phyloP scores from a whole-genome alignment of 2,888 invertebrate species.

The Trachelus troglodyta region DNA sequence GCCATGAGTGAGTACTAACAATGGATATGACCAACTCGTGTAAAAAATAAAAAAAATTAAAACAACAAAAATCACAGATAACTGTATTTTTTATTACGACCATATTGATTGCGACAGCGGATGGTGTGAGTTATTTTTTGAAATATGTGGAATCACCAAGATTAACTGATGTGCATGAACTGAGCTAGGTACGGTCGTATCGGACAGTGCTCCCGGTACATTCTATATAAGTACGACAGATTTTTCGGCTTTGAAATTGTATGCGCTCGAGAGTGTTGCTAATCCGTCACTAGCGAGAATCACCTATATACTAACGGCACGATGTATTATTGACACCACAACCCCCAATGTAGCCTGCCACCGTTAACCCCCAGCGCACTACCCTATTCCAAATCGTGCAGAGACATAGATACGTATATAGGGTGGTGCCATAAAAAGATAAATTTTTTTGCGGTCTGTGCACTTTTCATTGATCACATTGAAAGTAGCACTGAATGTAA shows the following conservation, averaged over 20 bases:
- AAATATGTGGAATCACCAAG: not conserved
- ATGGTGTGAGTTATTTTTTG: not conserved
- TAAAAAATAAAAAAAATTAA: not conserved
- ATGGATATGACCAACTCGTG: not conserved
- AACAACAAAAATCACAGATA: not conserved
- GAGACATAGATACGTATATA: slow-evolving; percentile 40
- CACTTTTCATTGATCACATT: not conserved
- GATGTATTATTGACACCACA: slow-evolving; percentile 58
- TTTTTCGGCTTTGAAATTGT: slow-evolving; percentile 29
- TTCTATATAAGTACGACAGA: not conserved
- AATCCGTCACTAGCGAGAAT: slow-evolving; percentile 38
- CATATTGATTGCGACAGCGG: not conserved
- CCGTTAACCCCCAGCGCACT: slow-evolving; percentile 34
- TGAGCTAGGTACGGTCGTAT: not conserved
- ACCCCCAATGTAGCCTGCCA: slow-evolving; percentile 54
- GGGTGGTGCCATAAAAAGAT: slow-evolving; percentile 33
- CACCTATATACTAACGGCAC: slow-evolving; percentile 49
- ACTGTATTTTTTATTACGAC: not conserved
- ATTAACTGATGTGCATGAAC: not conserved
- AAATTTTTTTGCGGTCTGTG: not conserved
- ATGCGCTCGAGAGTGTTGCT: slow-evolving; percentile 32
- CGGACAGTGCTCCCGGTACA: not conserved
- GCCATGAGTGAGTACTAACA: not conserved
- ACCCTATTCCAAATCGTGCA: slow-evolving; percentile 49
- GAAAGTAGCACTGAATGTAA: not conserved